Evolutionary conservation across 1,140 invertebrate species (phyloP).

Genomic region (Carcinoscorpius rotundicauda): DNA sequence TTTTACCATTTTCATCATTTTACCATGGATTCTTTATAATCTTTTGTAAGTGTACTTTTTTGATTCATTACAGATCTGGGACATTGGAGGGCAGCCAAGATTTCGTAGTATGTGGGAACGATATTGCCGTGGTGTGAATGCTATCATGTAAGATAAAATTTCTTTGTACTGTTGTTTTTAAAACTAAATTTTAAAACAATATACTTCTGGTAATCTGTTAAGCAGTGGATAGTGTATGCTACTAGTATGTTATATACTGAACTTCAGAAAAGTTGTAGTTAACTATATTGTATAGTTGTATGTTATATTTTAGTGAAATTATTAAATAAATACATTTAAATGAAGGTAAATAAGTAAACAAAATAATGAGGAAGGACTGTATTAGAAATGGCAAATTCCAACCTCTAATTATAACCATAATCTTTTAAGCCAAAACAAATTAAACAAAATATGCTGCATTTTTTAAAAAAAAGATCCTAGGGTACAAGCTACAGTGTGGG

Average conservation of each 20-base stretch:
- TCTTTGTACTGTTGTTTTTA: constrained; percentile 6
- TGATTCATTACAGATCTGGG: constrained; percentile 62
- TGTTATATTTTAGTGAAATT: no score
- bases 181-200: not conserved
- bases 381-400: no score
- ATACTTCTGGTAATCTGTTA: not conserved
- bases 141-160: constrained; percentile 81
- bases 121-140: constrained; percentile 97
- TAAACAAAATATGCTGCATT: no score
- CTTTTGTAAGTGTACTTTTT: not conserved
- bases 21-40: not conserved
- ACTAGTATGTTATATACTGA: not conserved
- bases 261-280: no score
- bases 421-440: no score
- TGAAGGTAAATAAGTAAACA: no score
- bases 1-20: not conserved
- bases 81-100: constrained; percentile 97
- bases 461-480: no score
- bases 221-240: not conserved
- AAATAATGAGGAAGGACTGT: no score
- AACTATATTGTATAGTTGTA: no score
- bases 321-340: no score
- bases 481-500: no score
- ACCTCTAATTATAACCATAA: no score
- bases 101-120: constrained; percentile 99